Conservation (phyloP, 1,140 invertebrate genomes). For the Drosophila neocordata region DNA sequence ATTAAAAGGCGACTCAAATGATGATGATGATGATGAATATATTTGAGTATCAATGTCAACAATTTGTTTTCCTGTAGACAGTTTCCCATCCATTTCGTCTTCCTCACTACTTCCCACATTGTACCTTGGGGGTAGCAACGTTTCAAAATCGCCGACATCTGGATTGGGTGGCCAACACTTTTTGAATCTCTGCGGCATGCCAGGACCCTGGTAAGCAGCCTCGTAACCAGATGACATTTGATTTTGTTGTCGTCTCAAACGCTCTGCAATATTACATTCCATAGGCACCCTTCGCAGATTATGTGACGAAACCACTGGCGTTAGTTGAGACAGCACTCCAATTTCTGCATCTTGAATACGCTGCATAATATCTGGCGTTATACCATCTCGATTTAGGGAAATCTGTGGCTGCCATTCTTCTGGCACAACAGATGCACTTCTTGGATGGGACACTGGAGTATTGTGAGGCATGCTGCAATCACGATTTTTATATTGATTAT, state of each 20-base stretch:
- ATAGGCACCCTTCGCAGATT: not conserved
- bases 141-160: not conserved
- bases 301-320: not conserved
- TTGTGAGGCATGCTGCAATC: no score
- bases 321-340: no score
- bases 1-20: slow-evolving; percentile 5
- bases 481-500: no score
- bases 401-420: no score
- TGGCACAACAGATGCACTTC: no score
- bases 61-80: not conserved
- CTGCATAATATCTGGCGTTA: no score
- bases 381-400: no score
- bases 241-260: no score
- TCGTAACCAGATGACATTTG: not conserved
- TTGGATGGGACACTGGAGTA: no score
- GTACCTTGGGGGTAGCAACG: not conserved
- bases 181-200: not conserved
- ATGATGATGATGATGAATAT: not conserved
- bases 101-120: not conserved
- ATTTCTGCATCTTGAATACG: no score
- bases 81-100: not conserved
- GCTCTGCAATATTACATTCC: not conserved
- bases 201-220: not conserved
- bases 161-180: not conserved
- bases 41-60: not conserved